Percentiles rank a stretch among this genome's conserved stretches.
These are phyloP conservation scores for Synanthedon tipuliformis DNA, from an alignment of 2,888 invertebrate genomes.

Conservation along the genomic window DNA sequence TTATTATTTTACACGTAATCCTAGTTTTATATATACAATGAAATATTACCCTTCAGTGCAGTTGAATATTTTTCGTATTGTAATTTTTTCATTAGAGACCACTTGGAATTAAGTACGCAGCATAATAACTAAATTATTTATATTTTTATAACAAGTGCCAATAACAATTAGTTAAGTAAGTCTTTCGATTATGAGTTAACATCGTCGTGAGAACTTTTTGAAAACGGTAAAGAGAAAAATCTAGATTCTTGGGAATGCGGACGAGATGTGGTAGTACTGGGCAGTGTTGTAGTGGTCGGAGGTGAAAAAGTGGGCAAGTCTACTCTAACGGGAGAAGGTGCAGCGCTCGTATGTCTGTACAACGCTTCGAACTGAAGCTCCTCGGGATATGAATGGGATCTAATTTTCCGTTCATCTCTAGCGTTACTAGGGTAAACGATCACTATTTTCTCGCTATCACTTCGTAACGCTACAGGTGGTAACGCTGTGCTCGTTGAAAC, in stretches of 20 bases:
- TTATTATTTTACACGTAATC: constrained; percentile 40
- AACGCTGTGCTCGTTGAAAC: constrained; percentile 51
- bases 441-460: constrained; percentile 56
- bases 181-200: too few species aligned
- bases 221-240: constrained; percentile 40
- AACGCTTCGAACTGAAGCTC: constrained; percentile 63
- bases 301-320: constrained; percentile 72
- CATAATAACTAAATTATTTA: too few species aligned
- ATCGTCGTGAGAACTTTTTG: constrained; percentile 9
- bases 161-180: too few species aligned
- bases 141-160: too few species aligned
- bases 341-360: constrained; percentile 52
- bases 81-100: too few species aligned
- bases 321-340: constrained; percentile 45
- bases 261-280: constrained; percentile 18
- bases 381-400: constrained; percentile 60
- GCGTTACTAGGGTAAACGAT: constrained; percentile 66
- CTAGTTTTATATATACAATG: constrained; percentile 52
- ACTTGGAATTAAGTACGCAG: too few species aligned
- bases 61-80: too few species aligned
- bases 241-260: constrained; percentile 20
- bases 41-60: too few species aligned
- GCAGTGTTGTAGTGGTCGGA: constrained; percentile 26
- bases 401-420: constrained; percentile 59
- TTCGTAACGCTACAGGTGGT: constrained; percentile 52